Percentiles rank a stretch among this genome's conserved stretches.
Evolutionary conservation across 30 jellyfish, hydroid and myxozoan genomes (phyloP).

Genomic region (Phacellophora camtschatica): DNA sequence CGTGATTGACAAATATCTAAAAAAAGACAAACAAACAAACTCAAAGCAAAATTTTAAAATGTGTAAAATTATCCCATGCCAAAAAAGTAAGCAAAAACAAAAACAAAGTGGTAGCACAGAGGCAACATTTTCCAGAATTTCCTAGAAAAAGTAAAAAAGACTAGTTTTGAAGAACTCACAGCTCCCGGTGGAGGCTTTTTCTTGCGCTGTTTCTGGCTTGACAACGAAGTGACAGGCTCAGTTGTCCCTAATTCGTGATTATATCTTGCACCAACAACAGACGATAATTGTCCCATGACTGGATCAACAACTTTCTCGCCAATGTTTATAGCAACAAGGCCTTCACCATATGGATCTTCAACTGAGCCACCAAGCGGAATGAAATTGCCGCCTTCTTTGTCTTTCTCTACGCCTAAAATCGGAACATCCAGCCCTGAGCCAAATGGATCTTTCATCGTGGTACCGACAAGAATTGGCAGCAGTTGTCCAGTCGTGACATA

Average conservation of each 20-base stretch:
- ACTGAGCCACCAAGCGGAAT: constrained; percentile 96
- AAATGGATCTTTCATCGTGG: constrained; percentile 87
- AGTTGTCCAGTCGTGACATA: constrained; percentile 86
- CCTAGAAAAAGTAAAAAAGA: no score
- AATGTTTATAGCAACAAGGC: constrained; percentile 78
- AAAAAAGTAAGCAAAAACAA: no score
- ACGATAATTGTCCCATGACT: constrained; percentile 58
- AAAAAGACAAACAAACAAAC: no score
- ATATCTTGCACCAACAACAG: constrained; percentile 84
- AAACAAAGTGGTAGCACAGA: no score
- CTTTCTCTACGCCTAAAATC: constrained; percentile 84
- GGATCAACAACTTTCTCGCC: constrained; percentile 94
- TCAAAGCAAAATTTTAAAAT: no score
- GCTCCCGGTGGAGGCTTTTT: constrained; percentile 88
- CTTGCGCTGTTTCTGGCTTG: constrained; percentile 58
- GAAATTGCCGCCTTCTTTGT: constrained; percentile 72
- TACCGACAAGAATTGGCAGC: constrained; percentile 90
- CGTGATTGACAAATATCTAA: no score
- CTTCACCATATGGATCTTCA: constrained; percentile 94
- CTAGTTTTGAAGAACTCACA: constrained; percentile 28
- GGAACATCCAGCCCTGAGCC: constrained; percentile 98
- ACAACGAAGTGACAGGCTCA: constrained; percentile 85
- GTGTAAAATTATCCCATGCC: no score
- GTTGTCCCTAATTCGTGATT: constrained; percentile 78
- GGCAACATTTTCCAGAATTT: no score